phyloP scores from a whole-genome alignment of 1,140 invertebrate species.

The Triops longicaudatus region DNA sequence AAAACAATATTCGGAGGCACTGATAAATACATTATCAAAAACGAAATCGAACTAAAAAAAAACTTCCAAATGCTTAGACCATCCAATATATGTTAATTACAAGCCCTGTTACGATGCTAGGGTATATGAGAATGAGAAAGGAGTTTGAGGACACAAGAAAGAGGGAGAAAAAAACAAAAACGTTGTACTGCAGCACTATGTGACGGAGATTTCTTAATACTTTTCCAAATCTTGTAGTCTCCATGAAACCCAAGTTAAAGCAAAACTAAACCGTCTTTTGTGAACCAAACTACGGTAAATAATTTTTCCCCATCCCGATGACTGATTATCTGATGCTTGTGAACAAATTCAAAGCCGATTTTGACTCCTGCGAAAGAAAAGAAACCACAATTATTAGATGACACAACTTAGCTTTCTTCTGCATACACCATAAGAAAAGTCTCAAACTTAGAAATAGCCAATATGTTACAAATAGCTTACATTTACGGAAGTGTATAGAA shows the following conservation, averaged over 20 bases:
- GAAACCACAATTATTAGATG: constrained; percentile 30
- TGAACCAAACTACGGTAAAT: not conserved
- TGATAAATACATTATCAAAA: too few relatives aligned
- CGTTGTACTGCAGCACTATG: not conserved
- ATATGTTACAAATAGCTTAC: too few relatives aligned
- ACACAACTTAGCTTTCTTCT: constrained; percentile 12
- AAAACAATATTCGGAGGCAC: too few relatives aligned
- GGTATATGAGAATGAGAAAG: not conserved
- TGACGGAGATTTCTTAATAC: not conserved
- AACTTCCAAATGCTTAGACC: too few relatives aligned
- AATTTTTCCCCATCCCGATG: not conserved
- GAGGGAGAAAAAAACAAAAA: not conserved
- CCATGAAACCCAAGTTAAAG: not conserved
- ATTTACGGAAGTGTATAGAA: too few relatives aligned
- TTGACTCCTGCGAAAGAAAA: constrained; percentile 63
- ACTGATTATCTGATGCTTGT: constrained; percentile 64
- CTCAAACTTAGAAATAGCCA: too few relatives aligned
- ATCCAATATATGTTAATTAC: not conserved
- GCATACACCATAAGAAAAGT: too few relatives aligned
- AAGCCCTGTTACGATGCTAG: not conserved
- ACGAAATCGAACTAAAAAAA: too few relatives aligned
- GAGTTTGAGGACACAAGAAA: not conserved
- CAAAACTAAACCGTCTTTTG: not conserved
- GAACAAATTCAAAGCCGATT: constrained; percentile 94
- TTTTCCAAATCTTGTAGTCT: not conserved